Percentiles rank a stretch among this genome's conserved stretches.
Evolutionary conservation across 2,888 invertebrate genomes (phyloP).

Genomic region (Ochropacha duplaris): DNA sequence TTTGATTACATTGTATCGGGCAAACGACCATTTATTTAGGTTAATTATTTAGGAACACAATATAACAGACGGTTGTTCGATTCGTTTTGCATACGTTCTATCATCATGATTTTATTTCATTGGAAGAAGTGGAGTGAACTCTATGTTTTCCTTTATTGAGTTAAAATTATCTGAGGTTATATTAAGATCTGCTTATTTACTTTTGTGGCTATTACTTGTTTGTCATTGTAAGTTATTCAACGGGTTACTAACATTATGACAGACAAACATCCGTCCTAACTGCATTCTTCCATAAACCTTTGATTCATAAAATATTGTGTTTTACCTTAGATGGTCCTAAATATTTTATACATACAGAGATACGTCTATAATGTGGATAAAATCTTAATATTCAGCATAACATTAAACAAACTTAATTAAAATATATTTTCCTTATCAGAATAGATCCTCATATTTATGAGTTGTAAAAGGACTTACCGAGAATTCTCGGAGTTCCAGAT

Average conservation of each 20-base stretch:
- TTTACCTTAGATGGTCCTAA: not conserved
- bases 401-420: not conserved
- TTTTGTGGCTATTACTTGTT: too few species aligned
- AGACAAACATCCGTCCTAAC: not conserved
- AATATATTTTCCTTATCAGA: not conserved
- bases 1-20: slow-evolving; percentile 25
- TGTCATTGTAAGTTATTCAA: too few species aligned
- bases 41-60: slow-evolving; percentile 18
- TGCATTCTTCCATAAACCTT: not conserved
- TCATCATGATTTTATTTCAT: not conserved
- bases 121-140: not conserved
- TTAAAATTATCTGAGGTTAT: too few species aligned
- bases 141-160: too few species aligned
- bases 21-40: slow-evolving; percentile 25
- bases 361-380: not conserved
- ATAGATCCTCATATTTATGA: not conserved
- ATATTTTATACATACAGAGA: not conserved
- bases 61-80: not conserved
- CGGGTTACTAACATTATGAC: not conserved
- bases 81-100: not conserved
- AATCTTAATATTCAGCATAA: not conserved
- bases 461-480: not conserved
- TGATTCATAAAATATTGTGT: not conserved
- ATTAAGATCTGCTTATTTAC: too few species aligned
- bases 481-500: not conserved